These are phyloP conservation scores for Ormyrus labotus DNA, from an alignment of 2,888 invertebrate genomes.

Conservation along the genomic window DNA sequence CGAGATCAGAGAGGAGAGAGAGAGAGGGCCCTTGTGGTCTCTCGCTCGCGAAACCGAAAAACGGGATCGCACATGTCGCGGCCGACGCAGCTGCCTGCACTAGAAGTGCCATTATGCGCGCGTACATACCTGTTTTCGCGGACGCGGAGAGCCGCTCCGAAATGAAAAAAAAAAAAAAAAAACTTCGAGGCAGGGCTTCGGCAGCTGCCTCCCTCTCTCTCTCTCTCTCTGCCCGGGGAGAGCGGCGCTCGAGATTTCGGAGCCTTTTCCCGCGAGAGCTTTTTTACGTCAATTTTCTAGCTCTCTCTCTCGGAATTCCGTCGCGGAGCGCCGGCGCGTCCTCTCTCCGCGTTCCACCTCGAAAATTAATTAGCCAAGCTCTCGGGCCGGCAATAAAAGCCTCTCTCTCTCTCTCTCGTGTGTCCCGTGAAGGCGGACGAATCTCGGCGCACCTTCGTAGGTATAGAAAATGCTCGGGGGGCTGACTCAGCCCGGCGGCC, in stretches of 20 bases:
- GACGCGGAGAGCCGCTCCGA: not conserved
- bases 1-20: not conserved
- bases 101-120: constrained; percentile 35
- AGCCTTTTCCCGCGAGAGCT: not conserved
- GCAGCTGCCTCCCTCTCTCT: constrained; percentile 21
- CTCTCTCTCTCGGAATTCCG: not conserved
- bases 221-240: not conserved
- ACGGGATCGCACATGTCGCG: constrained; percentile 52
- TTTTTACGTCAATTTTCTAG: not conserved
- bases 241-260: too few relatives aligned
- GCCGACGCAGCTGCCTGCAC: constrained; percentile 40
- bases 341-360: too few relatives aligned
- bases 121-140: constrained; percentile 45
- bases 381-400: too few relatives aligned
- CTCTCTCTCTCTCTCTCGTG: too few relatives aligned
- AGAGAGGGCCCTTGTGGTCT: not conserved
- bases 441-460: too few relatives aligned
- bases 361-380: too few relatives aligned
- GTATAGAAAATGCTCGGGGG: too few relatives aligned
- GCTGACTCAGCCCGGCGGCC: too few relatives aligned
- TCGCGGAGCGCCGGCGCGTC: not conserved
- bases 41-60: constrained; percentile 42
- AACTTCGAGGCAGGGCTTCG: constrained; percentile 3
- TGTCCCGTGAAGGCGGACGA: too few relatives aligned
- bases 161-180: too few relatives aligned